These are phyloP conservation scores for Herpailurus yagouaroundi DNA, from an alignment of 2,113 vertebrate species.

Conservation along the genomic window DNA sequence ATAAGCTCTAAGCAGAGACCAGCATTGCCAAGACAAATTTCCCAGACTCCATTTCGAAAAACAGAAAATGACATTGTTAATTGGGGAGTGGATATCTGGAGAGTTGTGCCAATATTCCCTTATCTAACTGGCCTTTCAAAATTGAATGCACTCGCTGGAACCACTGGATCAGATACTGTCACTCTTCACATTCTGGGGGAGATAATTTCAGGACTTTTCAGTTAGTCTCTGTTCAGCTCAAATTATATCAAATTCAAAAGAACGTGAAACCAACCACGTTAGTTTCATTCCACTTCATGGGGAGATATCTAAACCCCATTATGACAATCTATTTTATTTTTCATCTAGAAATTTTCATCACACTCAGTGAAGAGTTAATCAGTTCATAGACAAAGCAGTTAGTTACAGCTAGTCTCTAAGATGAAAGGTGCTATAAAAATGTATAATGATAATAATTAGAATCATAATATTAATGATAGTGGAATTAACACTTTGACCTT, in stretches of 20 bases:
- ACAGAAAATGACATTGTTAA: constrained; percentile 76
- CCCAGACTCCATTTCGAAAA: constrained; percentile 58
- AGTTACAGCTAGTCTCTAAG: constrained; percentile 66
- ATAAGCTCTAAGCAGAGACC: not conserved
- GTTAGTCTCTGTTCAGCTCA: constrained; percentile 61
- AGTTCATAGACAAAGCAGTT: constrained; percentile 71
- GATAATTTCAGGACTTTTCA: constrained; percentile 73
- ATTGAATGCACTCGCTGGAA: constrained; percentile 60
- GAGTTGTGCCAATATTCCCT: constrained; percentile 64
- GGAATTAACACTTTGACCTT: constrained; percentile 78
- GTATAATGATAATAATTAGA: constrained; percentile 79
- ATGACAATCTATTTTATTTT: constrained; percentile 71
- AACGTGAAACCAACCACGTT: constrained; percentile 53
- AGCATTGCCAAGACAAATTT: constrained; percentile 49
- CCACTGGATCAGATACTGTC: constrained; percentile 64
- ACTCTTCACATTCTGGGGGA: constrained; percentile 59
- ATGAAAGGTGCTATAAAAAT: constrained; percentile 75
- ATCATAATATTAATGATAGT: constrained; percentile 78
- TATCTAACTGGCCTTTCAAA: constrained; percentile 79
- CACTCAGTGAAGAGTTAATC: constrained; percentile 71
- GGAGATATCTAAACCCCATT: constrained; percentile 61
- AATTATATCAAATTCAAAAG: constrained; percentile 65
- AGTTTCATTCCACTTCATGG: constrained; percentile 64
- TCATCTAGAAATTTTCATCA: constrained; percentile 70
- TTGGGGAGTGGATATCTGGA: constrained; percentile 60